Percentiles rank a stretch among this genome's conserved stretches.
These are phyloP conservation scores for Limnothrissa miodon DNA, from an alignment of 2,113 vertebrate species.

Conservation along the genomic window DNA sequence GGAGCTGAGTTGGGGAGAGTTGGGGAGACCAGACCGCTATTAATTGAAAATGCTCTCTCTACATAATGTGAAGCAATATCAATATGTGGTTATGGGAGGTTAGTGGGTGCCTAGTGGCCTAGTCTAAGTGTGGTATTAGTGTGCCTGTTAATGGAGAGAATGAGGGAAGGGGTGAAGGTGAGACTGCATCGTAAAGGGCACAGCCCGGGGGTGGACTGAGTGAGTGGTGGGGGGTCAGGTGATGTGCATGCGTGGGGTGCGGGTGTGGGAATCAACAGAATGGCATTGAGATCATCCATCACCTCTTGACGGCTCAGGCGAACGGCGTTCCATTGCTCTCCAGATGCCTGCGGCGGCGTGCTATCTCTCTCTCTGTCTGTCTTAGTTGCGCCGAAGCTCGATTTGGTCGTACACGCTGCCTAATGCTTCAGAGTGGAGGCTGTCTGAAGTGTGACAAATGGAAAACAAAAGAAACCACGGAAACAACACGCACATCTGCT, in stretches of 20 bases:
- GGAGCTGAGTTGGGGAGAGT: too few species aligned
- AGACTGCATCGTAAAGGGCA: neutral
- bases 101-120: neutral
- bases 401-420: constrained; percentile 58
- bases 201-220: neutral
- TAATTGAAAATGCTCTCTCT: constrained; percentile 69
- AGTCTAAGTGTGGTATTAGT: neutral
- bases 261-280: constrained; percentile 43
- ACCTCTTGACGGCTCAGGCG: neutral
- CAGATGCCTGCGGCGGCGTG: constrained; percentile 26
- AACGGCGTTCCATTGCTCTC: neutral
- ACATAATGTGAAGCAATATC: constrained; percentile 60
- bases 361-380: constrained; percentile 48
- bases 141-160: neutral
- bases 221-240: too few species aligned
- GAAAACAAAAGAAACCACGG: constrained; percentile 42
- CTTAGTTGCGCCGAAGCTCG: constrained; percentile 38
- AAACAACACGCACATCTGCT: constrained; percentile 9
- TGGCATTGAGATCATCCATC: constrained; percentile 32
- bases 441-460: constrained; percentile 43
- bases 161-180: neutral
- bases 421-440: constrained; percentile 1
- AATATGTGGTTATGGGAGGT: neutral
- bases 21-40: constrained; percentile 43
- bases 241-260: too few species aligned